Conservation (phyloP, 2,888 invertebrate genomes). For the Desoria tigrina region DNA sequence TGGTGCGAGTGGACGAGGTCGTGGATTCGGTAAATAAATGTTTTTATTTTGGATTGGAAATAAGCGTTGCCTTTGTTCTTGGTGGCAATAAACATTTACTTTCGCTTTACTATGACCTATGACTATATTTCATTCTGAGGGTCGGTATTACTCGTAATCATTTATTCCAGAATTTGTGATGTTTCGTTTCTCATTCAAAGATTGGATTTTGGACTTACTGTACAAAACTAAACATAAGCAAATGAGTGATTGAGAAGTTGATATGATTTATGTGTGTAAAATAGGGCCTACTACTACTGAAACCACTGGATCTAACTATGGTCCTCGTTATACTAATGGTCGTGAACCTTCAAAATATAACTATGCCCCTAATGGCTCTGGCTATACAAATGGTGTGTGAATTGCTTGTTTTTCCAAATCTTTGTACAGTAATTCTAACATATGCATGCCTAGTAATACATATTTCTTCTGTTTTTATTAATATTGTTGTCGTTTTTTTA, state of each 20-base stretch:
- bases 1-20: conserved; percentile 55
- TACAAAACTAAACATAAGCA: neutral
- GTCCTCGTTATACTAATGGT: conserved; percentile 32
- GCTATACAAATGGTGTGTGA: conserved; percentile 27
- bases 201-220: too few relatives aligned
- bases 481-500: too few relatives aligned
- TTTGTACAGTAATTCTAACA: neutral
- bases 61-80: too few relatives aligned
- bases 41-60: neutral
- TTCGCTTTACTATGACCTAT: too few relatives aligned
- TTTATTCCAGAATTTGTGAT: too few relatives aligned
- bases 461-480: too few relatives aligned
- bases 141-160: too few relatives aligned
- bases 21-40: conserved; percentile 39
- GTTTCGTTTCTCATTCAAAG: too few relatives aligned
- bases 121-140: too few relatives aligned
- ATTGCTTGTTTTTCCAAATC: conserved; percentile 1
- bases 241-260: conserved; percentile 22
- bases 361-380: conserved; percentile 22
- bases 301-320: conserved; percentile 27
- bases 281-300: conserved; percentile 21
- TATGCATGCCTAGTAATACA: neutral
- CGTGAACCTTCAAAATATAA: conserved; percentile 25
- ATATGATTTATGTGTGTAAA: conserved; percentile 23
- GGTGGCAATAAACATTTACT: too few relatives aligned